Evolutionary conservation across 2,888 invertebrate species (phyloP).

Genomic region (Gandaritis pyraliata): DNA sequence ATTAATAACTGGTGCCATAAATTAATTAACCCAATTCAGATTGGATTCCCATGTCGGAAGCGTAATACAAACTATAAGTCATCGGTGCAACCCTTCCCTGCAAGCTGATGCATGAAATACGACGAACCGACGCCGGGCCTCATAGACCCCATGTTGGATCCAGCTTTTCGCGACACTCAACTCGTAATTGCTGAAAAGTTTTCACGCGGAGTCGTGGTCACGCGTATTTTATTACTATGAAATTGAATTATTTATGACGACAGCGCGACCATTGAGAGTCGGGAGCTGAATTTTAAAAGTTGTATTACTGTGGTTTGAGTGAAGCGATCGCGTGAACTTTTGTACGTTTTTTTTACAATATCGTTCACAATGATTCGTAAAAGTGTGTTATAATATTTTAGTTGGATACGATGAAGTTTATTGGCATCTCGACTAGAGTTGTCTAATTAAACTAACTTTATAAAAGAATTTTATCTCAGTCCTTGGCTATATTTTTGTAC

Average conservation of each 20-base stretch:
- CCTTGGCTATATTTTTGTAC: background rate
- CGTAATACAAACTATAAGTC: conserved; percentile 43
- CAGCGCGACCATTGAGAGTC: conserved; percentile 75
- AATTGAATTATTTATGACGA: conserved; percentile 83
- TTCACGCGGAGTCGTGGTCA: conserved; percentile 81
- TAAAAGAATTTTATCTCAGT: too few relatives aligned
- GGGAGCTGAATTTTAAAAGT: conserved; percentile 81
- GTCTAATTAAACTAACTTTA: too few relatives aligned
- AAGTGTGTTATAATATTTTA: background rate
- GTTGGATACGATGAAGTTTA: too few relatives aligned
- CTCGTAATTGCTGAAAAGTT: conserved; percentile 84
- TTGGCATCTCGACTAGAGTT: too few relatives aligned
- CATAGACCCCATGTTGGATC: conserved; percentile 56
- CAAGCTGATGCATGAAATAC: conserved; percentile 56
- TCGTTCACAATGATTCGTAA: background rate
- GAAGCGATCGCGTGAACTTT: conserved; percentile 53
- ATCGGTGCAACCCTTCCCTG: conserved; percentile 43
- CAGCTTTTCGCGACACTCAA: conserved; percentile 82
- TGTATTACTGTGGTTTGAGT: conserved; percentile 55
- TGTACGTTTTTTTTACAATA: conserved; percentile 43
- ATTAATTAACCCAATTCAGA: conserved; percentile 72
- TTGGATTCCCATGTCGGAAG: conserved; percentile 72
- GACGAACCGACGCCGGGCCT: conserved; percentile 28
- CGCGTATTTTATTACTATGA: conserved; percentile 84
- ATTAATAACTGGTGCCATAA: conserved; percentile 48